These are phyloP conservation scores for Astreopora myriophthalma DNA, from an alignment of 64 coral and sea anemone genomes.

Conservation along the genomic window DNA sequence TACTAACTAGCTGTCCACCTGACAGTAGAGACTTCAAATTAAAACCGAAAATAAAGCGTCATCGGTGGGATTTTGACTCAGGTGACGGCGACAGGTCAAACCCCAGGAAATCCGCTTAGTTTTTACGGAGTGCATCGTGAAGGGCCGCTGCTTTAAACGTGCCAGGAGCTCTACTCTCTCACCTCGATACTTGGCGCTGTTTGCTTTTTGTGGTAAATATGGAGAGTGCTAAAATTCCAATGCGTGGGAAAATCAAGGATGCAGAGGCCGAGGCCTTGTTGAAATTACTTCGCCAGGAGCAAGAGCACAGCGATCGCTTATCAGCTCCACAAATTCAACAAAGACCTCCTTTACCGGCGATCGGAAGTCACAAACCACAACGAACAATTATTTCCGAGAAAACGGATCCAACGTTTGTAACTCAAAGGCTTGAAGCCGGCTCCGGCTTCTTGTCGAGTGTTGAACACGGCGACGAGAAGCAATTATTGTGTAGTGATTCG, in stretches of 20 bases:
- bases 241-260: conserved; percentile 90
- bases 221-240: conserved; percentile 78
- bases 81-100: background rate
- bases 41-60: background rate
- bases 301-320: conserved; percentile 62
- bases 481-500: conserved; percentile 56
- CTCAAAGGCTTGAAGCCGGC: conserved; percentile 16
- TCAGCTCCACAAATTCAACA: conserved; percentile 83
- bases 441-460: background rate
- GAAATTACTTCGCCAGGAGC: conserved; percentile 81
- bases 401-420: conserved; percentile 32
- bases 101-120: background rate
- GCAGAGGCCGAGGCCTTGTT: conserved; percentile 88
- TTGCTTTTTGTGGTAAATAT: conserved; percentile 20
- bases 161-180: background rate
- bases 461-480: background rate
- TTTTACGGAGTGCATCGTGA: background rate
- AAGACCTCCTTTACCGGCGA: conserved; percentile 80
- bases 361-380: conserved; percentile 48
- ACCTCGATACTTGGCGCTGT: background rate
- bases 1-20: background rate
- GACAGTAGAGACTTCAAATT: background rate
- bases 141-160: background rate
- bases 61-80: background rate
- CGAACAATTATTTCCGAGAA: background rate